These are phyloP conservation scores for Lacanobia oleracea DNA, from an alignment of 2,888 invertebrate genomes.

Conservation along the genomic window DNA sequence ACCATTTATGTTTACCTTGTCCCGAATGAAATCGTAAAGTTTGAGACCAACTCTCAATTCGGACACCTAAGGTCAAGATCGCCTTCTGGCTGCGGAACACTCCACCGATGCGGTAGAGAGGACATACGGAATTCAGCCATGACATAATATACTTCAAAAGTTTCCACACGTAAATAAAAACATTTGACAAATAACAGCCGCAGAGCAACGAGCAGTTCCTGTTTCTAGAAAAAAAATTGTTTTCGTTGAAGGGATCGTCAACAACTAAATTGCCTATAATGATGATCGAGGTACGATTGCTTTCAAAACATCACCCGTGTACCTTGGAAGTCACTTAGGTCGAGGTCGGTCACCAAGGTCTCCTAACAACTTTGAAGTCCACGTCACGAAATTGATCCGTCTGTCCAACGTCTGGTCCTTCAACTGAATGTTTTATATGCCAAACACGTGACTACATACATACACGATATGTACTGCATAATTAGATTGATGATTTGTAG, in stretches of 20 bases:
- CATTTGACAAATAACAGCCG: conserved; percentile 27
- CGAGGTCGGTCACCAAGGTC: conserved; percentile 53
- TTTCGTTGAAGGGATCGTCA: conserved; percentile 21
- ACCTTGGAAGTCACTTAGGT: conserved; percentile 31
- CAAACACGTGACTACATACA: conserved; percentile 53
- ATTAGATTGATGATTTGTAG: conserved; percentile 33
- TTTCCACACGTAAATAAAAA: conserved; percentile 55
- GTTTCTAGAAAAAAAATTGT: conserved; percentile 28
- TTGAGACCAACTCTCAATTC: conserved; percentile 41
- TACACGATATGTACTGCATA: conserved; percentile 36
- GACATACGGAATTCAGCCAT: conserved; percentile 29
- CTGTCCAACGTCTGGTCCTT: conserved; percentile 69
- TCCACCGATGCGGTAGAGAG: conserved; percentile 21
- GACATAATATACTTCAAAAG: conserved; percentile 29
- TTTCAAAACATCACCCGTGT: conserved; percentile 26
- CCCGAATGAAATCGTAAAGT: conserved; percentile 52
- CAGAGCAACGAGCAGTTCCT: conserved; percentile 38
- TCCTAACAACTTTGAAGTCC: conserved; percentile 29
- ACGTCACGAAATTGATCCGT: conserved; percentile 71
- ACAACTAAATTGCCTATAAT: conserved; percentile 36
- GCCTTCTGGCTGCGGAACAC: conserved; percentile 21
- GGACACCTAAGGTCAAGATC: conserved; percentile 57
- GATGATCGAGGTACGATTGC: conserved; percentile 22
- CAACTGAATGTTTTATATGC: conserved; percentile 57
- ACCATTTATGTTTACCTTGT: conserved; percentile 32